Percentiles rank a stretch among this genome's conserved stretches.
Conservation (phyloP, 2,113 vertebrate species). For the Oncorhynchus mykiss region DNA sequence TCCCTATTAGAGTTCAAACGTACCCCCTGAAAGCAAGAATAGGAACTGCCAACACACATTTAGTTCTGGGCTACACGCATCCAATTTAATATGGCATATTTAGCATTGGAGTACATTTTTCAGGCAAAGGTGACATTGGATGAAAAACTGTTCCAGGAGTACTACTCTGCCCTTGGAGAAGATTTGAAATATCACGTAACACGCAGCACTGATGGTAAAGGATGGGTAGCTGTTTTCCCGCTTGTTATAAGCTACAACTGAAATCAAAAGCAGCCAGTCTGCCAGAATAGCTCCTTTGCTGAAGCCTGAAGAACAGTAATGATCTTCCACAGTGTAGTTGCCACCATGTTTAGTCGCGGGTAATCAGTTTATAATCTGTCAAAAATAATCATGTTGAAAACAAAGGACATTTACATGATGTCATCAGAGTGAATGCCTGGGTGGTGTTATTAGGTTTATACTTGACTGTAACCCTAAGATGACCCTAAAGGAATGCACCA, state of each 20-base stretch:
- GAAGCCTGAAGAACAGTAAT: conserved; percentile 7
- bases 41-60: conserved; percentile 24
- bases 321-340: conserved; percentile 45
- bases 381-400: neutral
- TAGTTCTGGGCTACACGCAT: conserved; percentile 9
- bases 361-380: conserved; percentile 12
- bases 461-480: conserved; percentile 12
- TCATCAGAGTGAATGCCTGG: conserved; percentile 17
- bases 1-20: conserved; percentile 40
- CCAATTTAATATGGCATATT: conserved; percentile 27
- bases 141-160: neutral
- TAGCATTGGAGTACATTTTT: neutral
- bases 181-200: neutral
- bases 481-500: neutral
- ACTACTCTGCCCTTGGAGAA: conserved; percentile 8
- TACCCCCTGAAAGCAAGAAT: conserved; percentile 9
- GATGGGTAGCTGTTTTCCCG: neutral
- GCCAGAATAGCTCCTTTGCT: neutral
- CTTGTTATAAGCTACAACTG: conserved; percentile 7
- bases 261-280: neutral
- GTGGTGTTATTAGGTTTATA: neutral
- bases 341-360: conserved; percentile 21
- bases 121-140: conserved; percentile 10
- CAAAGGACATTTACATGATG: conserved; percentile 21
- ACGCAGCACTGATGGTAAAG: neutral